A percentile compares a stretch with the other conserved stretches of the same genome.
Conservation (phyloP, 1,140 invertebrate species). For the Pararge aegeria region DNA sequence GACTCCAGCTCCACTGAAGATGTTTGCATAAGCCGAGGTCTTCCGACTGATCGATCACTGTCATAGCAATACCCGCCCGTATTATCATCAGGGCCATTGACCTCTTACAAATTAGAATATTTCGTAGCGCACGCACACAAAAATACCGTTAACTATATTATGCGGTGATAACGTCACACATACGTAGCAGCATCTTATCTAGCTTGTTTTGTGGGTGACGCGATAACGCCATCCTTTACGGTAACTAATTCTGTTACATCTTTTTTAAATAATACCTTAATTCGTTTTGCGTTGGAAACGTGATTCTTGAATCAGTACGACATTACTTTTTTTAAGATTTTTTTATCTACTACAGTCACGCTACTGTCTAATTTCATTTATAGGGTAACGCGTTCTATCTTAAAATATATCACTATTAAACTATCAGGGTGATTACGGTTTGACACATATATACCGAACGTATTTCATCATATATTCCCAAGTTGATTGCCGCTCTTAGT, state of each 20-base stretch:
- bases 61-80: constrained; percentile 50
- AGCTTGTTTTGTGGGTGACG: constrained; percentile 49
- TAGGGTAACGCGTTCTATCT: too few species aligned
- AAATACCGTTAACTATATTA: constrained; percentile 7
- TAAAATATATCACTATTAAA: too few species aligned
- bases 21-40: constrained; percentile 68
- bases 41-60: constrained; percentile 72
- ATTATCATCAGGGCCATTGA: constrained; percentile 69
- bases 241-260: constrained; percentile 17
- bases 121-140: constrained; percentile 56
- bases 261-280: too few species aligned
- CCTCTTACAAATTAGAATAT: constrained; percentile 46
- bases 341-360: too few species aligned
- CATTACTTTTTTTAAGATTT: too few species aligned
- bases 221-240: constrained; percentile 20
- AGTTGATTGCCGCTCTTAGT: too few species aligned
- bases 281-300: too few species aligned
- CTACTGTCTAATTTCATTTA: too few species aligned
- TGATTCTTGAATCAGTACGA: too few species aligned
- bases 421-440: too few species aligned
- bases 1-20: constrained; percentile 46
- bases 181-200: constrained; percentile 50
- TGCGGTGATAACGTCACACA: constrained; percentile 32
- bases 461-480: too few species aligned
- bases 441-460: too few species aligned